A percentile compares a stretch with the other conserved stretches of the same genome.
These are phyloP conservation scores for Phytoseiulus persimilis DNA, from an alignment of 2,888 invertebrate species.

Conservation along the genomic window DNA sequence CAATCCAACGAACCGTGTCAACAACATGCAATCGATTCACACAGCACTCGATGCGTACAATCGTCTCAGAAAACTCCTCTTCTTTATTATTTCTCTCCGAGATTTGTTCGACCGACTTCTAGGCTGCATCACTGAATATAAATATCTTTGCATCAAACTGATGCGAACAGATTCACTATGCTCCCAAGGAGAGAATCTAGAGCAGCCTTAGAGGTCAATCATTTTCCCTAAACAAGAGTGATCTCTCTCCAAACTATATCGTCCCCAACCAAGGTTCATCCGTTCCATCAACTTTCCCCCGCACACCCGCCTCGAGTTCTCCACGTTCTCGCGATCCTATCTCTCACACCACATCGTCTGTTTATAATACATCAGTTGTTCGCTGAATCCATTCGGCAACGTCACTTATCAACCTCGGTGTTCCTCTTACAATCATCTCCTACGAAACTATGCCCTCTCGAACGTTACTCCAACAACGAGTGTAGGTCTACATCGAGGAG, in stretches of 20 bases:
- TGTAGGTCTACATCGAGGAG: no score
- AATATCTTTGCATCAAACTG: background rate
- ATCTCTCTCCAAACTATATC: background rate
- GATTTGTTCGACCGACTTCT: background rate
- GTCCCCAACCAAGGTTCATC: background rate
- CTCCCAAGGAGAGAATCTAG: background rate
- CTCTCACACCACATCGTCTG: background rate
- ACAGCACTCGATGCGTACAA: background rate
- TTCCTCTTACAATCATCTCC: background rate
- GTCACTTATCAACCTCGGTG: background rate
- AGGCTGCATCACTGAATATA: background rate
- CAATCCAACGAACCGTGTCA: background rate
- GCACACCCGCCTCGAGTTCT: background rate
- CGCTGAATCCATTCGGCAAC: background rate
- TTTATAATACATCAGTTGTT: background rate
- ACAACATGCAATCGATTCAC: background rate
- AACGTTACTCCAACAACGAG: no score
- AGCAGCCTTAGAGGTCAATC: background rate
- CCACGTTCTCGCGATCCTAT: background rate
- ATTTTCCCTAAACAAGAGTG: background rate
- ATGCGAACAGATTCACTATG: background rate
- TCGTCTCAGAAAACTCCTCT: background rate
- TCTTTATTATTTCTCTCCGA: background rate
- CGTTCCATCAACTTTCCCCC: background rate
- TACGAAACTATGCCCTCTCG: no score